These are phyloP conservation scores for Amblyjoppa proteus DNA, from an alignment of 2,888 invertebrate species.

Conservation along the genomic window DNA sequence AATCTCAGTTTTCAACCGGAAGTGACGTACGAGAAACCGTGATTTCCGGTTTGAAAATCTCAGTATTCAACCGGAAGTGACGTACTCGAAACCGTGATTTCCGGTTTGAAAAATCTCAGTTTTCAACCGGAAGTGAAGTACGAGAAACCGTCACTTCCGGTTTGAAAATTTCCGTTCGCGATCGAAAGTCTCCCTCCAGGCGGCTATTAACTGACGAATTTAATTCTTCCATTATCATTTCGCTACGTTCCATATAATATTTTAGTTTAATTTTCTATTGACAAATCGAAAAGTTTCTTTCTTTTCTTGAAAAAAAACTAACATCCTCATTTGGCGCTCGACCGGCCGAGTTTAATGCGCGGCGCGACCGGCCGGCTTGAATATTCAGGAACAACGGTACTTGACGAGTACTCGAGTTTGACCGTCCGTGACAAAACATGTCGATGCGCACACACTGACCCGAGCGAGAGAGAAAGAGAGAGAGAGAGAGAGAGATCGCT, in stretches of 20 bases:
- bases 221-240: not conserved
- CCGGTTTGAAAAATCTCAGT: no score
- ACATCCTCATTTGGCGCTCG: not conserved
- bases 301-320: not conserved
- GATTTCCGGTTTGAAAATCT: no score
- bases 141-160: no score
- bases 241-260: no score
- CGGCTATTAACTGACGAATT: not conserved
- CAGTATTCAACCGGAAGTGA: no score
- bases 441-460: not conserved
- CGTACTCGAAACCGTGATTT: no score
- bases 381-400: slow-evolving; percentile 63
- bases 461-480: not conserved
- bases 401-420: slow-evolving; percentile 1
- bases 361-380: slow-evolving; percentile 2
- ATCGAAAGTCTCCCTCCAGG: no score
- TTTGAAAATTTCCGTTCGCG: no score
- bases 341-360: not conserved
- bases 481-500: not conserved
- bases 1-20: no score
- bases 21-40: no score
- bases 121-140: no score
- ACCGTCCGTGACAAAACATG: not conserved
- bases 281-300: not conserved
- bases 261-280: not conserved